Evolutionary conservation across 2,113 vertebrate species (phyloP).

Genomic region (Erythrolamprus reginae): DNA sequence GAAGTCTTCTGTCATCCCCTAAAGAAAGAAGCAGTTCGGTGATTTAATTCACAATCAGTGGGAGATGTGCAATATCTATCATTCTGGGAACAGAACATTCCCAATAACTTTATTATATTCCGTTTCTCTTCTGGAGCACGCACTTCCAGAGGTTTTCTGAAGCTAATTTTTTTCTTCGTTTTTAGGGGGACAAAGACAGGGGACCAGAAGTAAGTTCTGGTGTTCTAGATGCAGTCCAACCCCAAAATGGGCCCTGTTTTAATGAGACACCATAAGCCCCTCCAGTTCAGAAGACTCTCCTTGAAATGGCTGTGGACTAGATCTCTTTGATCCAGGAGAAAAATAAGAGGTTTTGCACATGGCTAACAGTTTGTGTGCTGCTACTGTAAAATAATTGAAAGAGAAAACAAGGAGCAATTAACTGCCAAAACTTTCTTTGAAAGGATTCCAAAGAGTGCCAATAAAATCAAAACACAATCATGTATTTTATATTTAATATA

Average conservation of each 20-base stretch:
- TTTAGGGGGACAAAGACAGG: too few species aligned
- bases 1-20: slow-evolving; percentile 75
- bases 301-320: not conserved
- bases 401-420: not conserved
- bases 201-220: not conserved
- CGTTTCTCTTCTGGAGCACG: not conserved
- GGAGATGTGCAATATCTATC: not conserved
- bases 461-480: not conserved
- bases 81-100: not conserved
- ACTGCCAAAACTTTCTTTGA: not conserved
- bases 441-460: not conserved
- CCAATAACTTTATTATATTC: slow-evolving; percentile 17
- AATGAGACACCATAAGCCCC: not conserved
- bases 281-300: not conserved
- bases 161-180: not conserved
- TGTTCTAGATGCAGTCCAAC: not conserved
- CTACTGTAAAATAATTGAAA: not conserved
- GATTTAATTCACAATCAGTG: slow-evolving; percentile 44
- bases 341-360: not conserved
- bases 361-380: not conserved
- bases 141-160: not conserved
- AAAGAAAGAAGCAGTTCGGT: slow-evolving; percentile 41
- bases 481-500: not conserved
- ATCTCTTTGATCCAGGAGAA: not conserved
- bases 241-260: not conserved